Conservation (phyloP, 1,140 invertebrate genomes). For the Whitmania pigra region DNA sequence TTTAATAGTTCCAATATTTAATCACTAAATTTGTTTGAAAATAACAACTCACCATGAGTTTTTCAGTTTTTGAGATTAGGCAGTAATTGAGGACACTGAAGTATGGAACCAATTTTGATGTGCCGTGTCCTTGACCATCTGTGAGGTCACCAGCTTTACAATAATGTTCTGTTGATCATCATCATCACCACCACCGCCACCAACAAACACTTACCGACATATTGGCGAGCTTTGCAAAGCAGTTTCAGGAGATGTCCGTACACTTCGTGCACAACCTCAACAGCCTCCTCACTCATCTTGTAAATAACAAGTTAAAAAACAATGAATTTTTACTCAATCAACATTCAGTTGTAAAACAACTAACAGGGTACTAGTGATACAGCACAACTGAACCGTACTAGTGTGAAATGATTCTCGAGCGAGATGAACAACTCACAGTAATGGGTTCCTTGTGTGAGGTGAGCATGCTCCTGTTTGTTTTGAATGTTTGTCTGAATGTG, state of each 20-base stretch:
- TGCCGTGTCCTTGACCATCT: conserved; percentile 66
- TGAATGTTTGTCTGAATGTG: conserved; percentile 71
- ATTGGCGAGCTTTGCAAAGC: conserved; percentile 65
- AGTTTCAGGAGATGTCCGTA: conserved; percentile 59
- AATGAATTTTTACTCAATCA: neutral
- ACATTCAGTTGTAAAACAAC: neutral
- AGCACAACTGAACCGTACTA: too few relatives aligned
- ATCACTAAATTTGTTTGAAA: neutral
- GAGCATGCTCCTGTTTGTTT: conserved; percentile 48
- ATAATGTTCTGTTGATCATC: neutral
- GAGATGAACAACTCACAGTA: conserved; percentile 30
- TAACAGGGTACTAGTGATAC: too few relatives aligned
- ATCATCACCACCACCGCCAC: neutral
- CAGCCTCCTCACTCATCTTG: conserved; percentile 54
- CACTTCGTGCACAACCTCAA: conserved; percentile 66
- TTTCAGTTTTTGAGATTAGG: conserved; percentile 73
- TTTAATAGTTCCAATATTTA: too few relatives aligned
- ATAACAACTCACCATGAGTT: conserved; percentile 63
- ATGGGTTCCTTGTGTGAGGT: conserved; percentile 41
- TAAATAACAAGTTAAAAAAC: conserved; percentile 23
- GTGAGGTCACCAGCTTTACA: conserved; percentile 31
- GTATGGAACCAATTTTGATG: conserved; percentile 77
- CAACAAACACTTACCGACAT: conserved; percentile 41
- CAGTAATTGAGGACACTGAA: conserved; percentile 80
- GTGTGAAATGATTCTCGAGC: too few relatives aligned